Percentiles rank a stretch among this genome's conserved stretches.
phyloP scores from a whole-genome alignment of 2,113 vertebrate species.

The Cryptotis parvus region DNA sequence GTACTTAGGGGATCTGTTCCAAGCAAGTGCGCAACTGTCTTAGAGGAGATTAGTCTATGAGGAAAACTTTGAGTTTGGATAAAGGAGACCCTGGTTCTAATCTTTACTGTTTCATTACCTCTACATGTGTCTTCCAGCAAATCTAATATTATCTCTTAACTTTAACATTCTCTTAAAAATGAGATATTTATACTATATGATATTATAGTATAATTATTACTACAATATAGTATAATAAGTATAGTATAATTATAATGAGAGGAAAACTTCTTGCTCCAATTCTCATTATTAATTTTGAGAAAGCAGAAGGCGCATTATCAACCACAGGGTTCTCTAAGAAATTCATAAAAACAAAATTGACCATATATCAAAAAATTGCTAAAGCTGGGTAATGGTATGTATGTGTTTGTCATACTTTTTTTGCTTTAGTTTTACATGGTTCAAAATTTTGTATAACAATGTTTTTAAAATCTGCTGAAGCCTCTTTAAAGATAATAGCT shows the following conservation, averaged over 20 bases:
- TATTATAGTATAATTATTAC: too few relatives aligned
- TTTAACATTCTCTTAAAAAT: neutral
- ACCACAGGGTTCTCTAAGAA: conserved; percentile 1
- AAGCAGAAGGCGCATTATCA: conserved; percentile 25
- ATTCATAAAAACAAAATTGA: neutral
- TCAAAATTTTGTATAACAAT: neutral
- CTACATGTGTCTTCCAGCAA: neutral
- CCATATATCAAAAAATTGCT: neutral
- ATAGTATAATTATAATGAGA: too few relatives aligned
- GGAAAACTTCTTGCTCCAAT: neutral
- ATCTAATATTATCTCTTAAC: neutral
- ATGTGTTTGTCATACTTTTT: neutral
- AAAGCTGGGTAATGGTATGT: neutral
- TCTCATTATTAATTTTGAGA: neutral
- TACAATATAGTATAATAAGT: too few relatives aligned
- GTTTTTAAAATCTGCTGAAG: neutral
- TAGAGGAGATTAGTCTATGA: neutral
- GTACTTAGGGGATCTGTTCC: neutral
- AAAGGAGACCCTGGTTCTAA: neutral
- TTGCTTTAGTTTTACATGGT: conserved; percentile 13
- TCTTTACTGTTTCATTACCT: neutral
- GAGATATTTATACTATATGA: neutral
- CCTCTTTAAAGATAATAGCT: conserved; percentile 23
- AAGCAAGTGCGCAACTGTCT: neutral
- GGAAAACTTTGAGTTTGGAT: neutral